These are phyloP conservation scores for Buathra laborator DNA, from an alignment of 2,888 invertebrate species.

Conservation along the genomic window DNA sequence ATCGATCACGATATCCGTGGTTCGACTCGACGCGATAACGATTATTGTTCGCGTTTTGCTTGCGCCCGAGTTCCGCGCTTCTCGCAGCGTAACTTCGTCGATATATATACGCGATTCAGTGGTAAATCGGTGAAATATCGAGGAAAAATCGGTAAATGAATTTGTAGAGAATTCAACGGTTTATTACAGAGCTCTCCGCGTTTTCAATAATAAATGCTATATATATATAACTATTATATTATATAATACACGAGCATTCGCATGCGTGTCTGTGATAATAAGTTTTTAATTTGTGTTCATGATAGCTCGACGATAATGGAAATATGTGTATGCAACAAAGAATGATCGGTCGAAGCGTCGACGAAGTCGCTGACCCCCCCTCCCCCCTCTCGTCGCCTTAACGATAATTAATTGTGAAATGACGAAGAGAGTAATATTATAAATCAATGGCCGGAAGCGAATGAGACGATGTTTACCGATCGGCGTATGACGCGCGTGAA, in stretches of 20 bases:
- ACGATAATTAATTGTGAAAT: not conserved
- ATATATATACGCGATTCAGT: not conserved
- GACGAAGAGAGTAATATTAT: not conserved
- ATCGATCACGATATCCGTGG: too few relatives aligned
- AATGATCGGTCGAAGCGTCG: not conserved
- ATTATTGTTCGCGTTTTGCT: too few relatives aligned
- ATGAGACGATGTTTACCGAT: not conserved
- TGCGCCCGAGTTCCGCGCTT: too few relatives aligned
- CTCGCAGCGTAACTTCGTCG: not conserved
- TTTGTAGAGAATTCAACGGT: not conserved
- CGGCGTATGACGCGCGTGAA: constrained; percentile 28
- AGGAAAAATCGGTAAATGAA: not conserved
- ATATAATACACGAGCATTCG: constrained; percentile 59
- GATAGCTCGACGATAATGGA: constrained; percentile 26
- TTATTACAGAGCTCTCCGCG: constrained; percentile 1
- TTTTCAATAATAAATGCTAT: not conserved
- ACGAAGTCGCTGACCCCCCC: not conserved
- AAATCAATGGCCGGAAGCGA: constrained; percentile 1
- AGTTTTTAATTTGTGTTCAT: constrained; percentile 70
- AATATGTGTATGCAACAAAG: constrained; percentile 18
- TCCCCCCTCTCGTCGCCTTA: not conserved
- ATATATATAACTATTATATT: constrained; percentile 17
- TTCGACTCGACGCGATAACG: too few relatives aligned
- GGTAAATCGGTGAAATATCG: not conserved
- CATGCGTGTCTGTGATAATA: constrained; percentile 69